Evolutionary conservation across 1,140 invertebrate species (phyloP), one percentile per base, ranked within the genome.

Genomic region (Samia ricini): DNA sequence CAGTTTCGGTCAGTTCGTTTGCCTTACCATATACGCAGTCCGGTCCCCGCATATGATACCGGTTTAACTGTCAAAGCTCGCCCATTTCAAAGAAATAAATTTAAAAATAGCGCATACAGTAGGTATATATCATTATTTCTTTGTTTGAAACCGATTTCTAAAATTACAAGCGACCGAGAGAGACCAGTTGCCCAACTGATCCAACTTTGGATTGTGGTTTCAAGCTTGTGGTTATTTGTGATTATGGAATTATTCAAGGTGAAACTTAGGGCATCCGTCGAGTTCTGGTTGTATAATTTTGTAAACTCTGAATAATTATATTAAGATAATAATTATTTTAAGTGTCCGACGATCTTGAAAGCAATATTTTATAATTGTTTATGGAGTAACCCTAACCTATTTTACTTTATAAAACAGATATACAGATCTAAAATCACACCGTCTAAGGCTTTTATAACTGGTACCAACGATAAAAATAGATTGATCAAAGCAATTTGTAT

Each of bases 131-230:
- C 10, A 29, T 15, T 65, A 64, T 61, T 58, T 61, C 56, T 48
- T 22, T 22, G 49, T 65, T 61, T 29, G 48, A 54, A 33, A 60
- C 68, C 59, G 42, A 67, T 71, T 58, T 56, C 64, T 55, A 58
- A 70, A 76, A 74, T 74, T 71, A 71, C 59, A 55, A 33, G 26
- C 58, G 57, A 58, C 64, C 21, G 33, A 69, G 71, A 76, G 33
- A 69, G 71, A 76, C 63, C 69, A 49, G 76, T 78, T 82, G 67
- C 62, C n/a, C 68, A 78, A 80, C 71, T 54, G 29, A 62, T 78
- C 74, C 68, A 52, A 58, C 58, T 69, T 72, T 66, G 58, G 69
- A 50, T 69, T 63, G 69, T 61, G 73, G 78, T 81, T 69, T 63
- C 29, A 21, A 51, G 55, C 68, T 67, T 71, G 72, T 59, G 72